Evolutionary conservation across 2,797 vertebrate genomes (phyloP).

Genomic region (Fundulus diaphanus): DNA sequence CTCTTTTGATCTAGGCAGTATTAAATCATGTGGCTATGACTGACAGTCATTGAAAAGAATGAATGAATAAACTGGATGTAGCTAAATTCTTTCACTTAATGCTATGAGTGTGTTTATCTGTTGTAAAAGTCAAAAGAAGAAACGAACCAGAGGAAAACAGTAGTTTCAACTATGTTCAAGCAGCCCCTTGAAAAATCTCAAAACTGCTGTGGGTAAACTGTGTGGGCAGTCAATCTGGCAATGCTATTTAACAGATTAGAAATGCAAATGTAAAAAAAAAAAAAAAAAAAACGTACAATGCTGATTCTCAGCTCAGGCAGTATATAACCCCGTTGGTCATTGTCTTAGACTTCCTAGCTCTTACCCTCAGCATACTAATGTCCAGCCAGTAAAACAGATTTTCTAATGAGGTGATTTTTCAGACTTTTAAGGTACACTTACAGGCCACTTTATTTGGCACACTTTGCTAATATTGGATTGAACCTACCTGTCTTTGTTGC

Average conservation of each 20-base stretch:
- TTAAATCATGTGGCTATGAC: background rate
- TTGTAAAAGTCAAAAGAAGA: background rate
- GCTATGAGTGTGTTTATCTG: background rate
- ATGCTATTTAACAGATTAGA: background rate
- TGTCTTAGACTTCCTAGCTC: too few relatives aligned
- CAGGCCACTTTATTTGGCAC: too few relatives aligned
- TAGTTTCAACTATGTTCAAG: too few relatives aligned
- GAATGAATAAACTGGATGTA: background rate
- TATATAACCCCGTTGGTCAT: background rate
- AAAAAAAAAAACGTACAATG: background rate
- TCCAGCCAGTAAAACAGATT: too few relatives aligned
- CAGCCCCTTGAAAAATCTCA: too few relatives aligned
- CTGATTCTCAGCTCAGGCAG: background rate
- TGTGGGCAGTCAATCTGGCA: background rate
- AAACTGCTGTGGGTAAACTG: background rate
- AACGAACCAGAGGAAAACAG: background rate
- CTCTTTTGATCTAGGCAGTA: background rate
- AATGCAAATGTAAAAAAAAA: background rate
- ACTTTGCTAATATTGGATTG: too few relatives aligned
- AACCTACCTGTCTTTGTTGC: too few relatives aligned
- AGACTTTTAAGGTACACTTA: too few relatives aligned
- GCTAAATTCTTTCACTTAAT: background rate
- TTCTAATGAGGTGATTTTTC: too few relatives aligned
- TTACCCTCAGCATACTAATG: too few relatives aligned
- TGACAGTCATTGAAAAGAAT: background rate